Base-by-base conservation (phyloP, 2,797 vertebrate species). In the Eurystomus glaucurus region DNA sequence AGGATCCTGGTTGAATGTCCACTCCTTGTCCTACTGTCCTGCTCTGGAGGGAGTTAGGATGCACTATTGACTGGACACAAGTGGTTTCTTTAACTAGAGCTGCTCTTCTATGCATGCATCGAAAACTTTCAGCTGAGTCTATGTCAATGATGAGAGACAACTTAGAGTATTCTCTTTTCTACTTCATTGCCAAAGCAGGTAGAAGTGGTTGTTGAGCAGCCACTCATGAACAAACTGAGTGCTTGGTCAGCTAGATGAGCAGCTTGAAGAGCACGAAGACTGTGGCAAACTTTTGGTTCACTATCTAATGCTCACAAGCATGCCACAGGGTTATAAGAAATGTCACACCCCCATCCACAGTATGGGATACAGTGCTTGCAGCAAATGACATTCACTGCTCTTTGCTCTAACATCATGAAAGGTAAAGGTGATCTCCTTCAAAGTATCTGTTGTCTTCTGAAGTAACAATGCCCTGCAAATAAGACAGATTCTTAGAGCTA, bases 291-390 rank as follows among this genome's bases (percentile, higher is more conserved):
- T 18, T 29, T 28, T 35, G 21, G n/a, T 41, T 20, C 43, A 54
- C 31, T 35, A 21, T 5, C 43, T 20, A 57, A 18, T 13, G 10
- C 37, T 66, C 28, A 37, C 0, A 37, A 54, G 22, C 2, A 3
- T 21, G 4, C 7, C 18, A 35, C 37, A 46, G 15, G 8, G 17
- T 39, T 65, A 13, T 37, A n/a, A 74, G 37, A 85, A 88, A 65
- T 43, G 14, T 26, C 52, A 43, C 2, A 51, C 4, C 3, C 12
- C 15, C 0, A 0, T 62, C 12, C 22, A 21, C 1, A 72, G 39
- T 10, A 12, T 0, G 51, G 26, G 51, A 13, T 52, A 29, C 51
- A 1, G 2, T 61, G 20, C 14, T 57, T 54, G 14, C 9, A 78
- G 10, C 5, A 58, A 57, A 41, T 14, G 16, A 52, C 6, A 10